Conservation (phyloP, 1,140 invertebrate genomes). For the Halictus rubicundus region DNA sequence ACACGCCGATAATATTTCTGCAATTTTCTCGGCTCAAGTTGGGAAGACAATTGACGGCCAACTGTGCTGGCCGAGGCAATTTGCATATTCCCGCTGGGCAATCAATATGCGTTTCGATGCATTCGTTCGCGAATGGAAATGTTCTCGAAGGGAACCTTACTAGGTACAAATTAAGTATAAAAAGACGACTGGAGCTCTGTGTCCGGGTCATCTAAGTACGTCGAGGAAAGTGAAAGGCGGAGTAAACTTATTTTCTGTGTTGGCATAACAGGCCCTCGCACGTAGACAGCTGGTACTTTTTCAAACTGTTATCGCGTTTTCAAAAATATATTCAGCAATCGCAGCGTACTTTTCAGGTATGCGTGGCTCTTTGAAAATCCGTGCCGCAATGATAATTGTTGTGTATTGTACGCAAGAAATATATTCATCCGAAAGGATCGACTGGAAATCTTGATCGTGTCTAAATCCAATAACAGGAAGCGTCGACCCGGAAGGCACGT, state of each 20-base stretch:
- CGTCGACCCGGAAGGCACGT: conserved; percentile 20
- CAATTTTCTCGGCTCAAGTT: neutral
- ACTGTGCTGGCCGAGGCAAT: neutral
- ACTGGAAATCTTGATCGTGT: no score
- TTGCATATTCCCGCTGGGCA: conserved; percentile 17
- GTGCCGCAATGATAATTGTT: no score
- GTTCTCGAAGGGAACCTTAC: neutral
- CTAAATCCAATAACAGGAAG: conserved; percentile 12
- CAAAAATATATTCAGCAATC: neutral
- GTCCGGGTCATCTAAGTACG: conserved; percentile 22
- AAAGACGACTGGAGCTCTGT: neutral
- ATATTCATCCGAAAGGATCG: no score
- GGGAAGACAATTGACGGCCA: conserved; percentile 21
- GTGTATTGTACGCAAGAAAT: no score
- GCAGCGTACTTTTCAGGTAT: no score
- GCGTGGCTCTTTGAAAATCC: no score
- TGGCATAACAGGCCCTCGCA: conserved; percentile 40
- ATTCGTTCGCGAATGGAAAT: neutral
- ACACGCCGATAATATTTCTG: conserved; percentile 2
- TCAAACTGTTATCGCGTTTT: neutral
- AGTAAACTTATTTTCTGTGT: conserved; percentile 45
- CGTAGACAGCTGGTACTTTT: neutral
- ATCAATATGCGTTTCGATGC: neutral
- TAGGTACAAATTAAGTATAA: neutral
- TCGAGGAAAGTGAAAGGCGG: conserved; percentile 48